Evolutionary conservation across 1,140 invertebrate genomes (phyloP).

Genomic region (Euglossa dilemma): DNA sequence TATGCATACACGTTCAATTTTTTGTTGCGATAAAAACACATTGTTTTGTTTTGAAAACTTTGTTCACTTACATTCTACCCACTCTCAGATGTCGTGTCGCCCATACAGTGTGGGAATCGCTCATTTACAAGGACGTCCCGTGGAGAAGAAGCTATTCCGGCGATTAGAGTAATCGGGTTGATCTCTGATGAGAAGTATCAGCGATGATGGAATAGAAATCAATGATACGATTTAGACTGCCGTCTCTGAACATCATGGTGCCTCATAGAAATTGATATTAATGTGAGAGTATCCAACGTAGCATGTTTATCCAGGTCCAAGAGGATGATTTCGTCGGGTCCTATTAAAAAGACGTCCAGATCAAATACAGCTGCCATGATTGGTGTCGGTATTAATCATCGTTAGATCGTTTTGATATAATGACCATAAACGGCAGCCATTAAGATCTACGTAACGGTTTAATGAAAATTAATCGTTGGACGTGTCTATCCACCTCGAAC

Average conservation of each 20-base stretch:
- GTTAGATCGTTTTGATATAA: slow-evolving; percentile 4
- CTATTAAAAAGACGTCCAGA: background rate
- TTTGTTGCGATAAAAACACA: background rate
- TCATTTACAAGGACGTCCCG: background rate
- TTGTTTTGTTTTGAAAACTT: background rate
- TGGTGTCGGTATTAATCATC: slow-evolving; percentile 29
- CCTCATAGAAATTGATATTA: slow-evolving; percentile 33
- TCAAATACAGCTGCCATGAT: background rate
- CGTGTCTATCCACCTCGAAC: background rate
- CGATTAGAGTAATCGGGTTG: slow-evolving; percentile 24
- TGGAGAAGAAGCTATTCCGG: background rate
- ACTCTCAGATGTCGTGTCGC: background rate
- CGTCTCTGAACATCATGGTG: background rate
- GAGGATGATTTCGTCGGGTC: background rate
- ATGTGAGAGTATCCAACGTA: background rate
- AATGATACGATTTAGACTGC: background rate
- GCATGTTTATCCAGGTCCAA: background rate
- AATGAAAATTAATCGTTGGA: slow-evolving; percentile 11
- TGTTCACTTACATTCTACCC: background rate
- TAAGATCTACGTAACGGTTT: background rate
- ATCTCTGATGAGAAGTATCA: background rate
- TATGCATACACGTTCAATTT: background rate
- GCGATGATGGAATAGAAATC: background rate
- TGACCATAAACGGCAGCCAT: background rate
- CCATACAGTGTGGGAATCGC: background rate